Evolutionary conservation across 2,888 invertebrate genomes (phyloP), one percentile per base, ranked within the genome.

Genomic region (Drosophila paramelanica): DNA sequence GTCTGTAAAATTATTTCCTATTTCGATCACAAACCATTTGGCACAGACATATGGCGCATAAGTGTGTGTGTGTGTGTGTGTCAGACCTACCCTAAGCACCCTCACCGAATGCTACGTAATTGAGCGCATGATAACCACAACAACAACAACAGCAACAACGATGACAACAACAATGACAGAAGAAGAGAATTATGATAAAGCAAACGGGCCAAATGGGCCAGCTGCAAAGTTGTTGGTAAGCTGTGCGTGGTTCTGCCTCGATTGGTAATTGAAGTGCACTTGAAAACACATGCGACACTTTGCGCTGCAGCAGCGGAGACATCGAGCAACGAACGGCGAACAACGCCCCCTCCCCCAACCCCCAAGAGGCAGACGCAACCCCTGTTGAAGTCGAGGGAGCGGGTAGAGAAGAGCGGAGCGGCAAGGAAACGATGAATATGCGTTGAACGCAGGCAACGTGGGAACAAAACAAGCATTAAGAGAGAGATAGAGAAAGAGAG

Each of bases 201-300:
- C 38, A 46, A 45, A 39, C 42, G 38, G 41, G 20, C 25, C 45
- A 61, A 74, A 73, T 67, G 73, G 39, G 67, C 46, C 77, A 67
- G 74, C 74, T 73, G 74, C 66, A 53, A 36, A 38, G 45, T n/a
- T 38, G 38, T 66, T 61, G 59, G 53, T 66, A 46, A 42, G 14
- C 31, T 23, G 33, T 36, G 38, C 47, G 41, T 46, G 38, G 33
- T 58, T 49, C 42, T 57, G 67, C n/a, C 25, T 43, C 49, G 52
- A 49, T 69, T 51, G 67, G 74, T 79, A 90, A 88, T 88, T 90
- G 67, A 83, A 90, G 87, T 79, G 85, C 81, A 90, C 89, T 89
- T 83, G 90, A 89, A 86, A 90, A 83, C 86, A 88, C 67, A 83
- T 85, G 88, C 88, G 88, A 83, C 83, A 88, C 88, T 85, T 85